A percentile compares a stretch with the other conserved stretches of the same genome.
phyloP scores from a whole-genome alignment of 2,888 invertebrate species.

The Spisula solida region DNA sequence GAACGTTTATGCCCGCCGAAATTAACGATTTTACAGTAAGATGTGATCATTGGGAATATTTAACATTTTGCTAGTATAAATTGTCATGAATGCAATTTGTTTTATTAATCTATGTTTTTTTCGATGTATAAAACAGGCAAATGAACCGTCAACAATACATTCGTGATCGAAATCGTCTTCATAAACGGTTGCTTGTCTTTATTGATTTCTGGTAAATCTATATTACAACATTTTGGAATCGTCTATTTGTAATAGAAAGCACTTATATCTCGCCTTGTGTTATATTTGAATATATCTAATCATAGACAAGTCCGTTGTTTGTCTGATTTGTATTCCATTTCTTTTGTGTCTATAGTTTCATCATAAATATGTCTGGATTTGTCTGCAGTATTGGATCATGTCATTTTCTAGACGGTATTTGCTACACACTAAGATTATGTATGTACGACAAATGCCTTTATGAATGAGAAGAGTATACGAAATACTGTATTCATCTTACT shows the following conservation, averaged over 20 bases:
- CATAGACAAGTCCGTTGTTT: not conserved
- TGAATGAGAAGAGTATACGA: not conserved
- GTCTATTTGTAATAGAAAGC: not conserved
- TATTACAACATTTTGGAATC: not conserved
- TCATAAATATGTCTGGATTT: not conserved
- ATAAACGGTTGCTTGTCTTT: not conserved
- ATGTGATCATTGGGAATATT: no score
- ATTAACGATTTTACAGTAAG: no score
- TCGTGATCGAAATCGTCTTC: not conserved
- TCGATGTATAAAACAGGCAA: not conserved
- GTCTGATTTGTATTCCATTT: constrained; percentile 13
- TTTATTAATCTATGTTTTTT: not conserved
- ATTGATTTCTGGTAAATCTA: not conserved
- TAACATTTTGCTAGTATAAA: no score
- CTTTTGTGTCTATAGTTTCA: not conserved
- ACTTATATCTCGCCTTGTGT: not conserved
- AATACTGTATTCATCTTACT: not conserved
- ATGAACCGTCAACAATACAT: not conserved
- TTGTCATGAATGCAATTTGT: no score
- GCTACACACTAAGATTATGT: not conserved
- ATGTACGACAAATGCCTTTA: constrained; percentile 11
- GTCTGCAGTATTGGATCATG: not conserved
- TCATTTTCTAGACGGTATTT: not conserved
- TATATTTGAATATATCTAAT: not conserved
- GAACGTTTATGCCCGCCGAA: no score